Evolutionary conservation across 2,797 vertebrate genomes (phyloP).

Genomic region (Notolepis coatsorum): DNA sequence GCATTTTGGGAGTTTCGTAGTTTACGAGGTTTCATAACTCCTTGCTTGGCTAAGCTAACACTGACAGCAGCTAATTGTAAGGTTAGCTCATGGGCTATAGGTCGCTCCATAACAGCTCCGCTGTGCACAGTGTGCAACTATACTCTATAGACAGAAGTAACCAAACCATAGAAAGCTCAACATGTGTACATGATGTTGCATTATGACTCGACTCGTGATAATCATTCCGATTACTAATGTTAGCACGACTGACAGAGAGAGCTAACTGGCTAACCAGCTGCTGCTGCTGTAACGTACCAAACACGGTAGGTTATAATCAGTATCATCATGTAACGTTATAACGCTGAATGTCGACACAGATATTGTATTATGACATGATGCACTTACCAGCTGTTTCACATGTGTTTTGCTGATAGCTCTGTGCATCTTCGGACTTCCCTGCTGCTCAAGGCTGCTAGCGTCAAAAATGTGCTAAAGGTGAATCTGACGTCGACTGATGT

Average conservation of each 20-base stretch:
- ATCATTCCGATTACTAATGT: fast-evolving
- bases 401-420: constrained; percentile 61
- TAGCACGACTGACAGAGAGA: not conserved
- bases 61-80: not conserved
- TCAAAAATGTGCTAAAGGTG: constrained; percentile 59
- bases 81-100: not conserved
- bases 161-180: too few relatives aligned
- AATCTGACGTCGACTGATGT: not conserved
- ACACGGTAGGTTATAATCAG: not conserved
- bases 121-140: too few relatives aligned
- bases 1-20: constrained; percentile 29
- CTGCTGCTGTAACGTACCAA: not conserved
- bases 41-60: constrained; percentile 33
- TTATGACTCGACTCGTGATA: not conserved
- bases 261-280: constrained; percentile 24
- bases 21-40: constrained; percentile 47
- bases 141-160: not conserved
- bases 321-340: too few relatives aligned
- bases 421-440: constrained; percentile 61
- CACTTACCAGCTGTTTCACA: constrained; percentile 71
- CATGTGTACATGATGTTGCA: too few relatives aligned
- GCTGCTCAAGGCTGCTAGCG: not conserved
- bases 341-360: too few relatives aligned
- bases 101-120: not conserved
- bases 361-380: not conserved